phyloP scores from a whole-genome alignment of 2,113 vertebrate species.

The Eulacestoma nigropectus region DNA sequence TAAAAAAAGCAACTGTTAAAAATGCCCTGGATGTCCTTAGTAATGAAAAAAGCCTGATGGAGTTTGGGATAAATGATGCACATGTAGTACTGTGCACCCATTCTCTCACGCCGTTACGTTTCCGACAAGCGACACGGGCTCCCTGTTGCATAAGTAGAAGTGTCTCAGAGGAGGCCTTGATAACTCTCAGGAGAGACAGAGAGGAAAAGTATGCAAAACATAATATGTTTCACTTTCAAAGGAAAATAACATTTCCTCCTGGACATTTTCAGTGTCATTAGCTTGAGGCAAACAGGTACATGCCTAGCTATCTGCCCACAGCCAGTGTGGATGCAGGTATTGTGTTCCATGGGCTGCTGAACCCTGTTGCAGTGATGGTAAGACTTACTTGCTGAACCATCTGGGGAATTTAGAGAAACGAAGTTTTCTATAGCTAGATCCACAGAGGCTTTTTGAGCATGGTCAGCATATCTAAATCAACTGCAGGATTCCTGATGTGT shows the following conservation, averaged over 20 bases:
- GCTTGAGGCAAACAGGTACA: background rate
- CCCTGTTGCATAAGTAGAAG: background rate
- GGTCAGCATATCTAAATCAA: constrained; percentile 64
- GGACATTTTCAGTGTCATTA: constrained; percentile 1
- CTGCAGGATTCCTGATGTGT: constrained; percentile 55
- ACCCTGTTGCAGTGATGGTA: background rate
- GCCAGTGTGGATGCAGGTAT: background rate
- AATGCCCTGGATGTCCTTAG: background rate
- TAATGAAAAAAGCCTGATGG: background rate
- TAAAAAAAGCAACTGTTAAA: background rate
- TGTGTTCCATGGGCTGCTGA: background rate
- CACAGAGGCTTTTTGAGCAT: constrained; percentile 24
- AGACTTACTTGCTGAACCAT: background rate
- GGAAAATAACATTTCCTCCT: constrained; percentile 51
- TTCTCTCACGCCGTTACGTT: accelerated
- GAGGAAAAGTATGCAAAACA: constrained; percentile 29
- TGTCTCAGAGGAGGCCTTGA: constrained; percentile 3
- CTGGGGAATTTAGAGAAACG: background rate
- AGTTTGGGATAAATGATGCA: background rate
- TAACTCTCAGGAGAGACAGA: constrained; percentile 21
- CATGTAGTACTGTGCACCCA: accelerated
- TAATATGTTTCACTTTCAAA: constrained; percentile 54
- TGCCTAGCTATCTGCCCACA: background rate
- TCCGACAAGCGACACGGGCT: background rate
- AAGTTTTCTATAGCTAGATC: constrained; percentile 13